Evolutionary conservation across 2,797 vertebrate genomes (phyloP).

Genomic region (Centroberyx gerrardi): DNA sequence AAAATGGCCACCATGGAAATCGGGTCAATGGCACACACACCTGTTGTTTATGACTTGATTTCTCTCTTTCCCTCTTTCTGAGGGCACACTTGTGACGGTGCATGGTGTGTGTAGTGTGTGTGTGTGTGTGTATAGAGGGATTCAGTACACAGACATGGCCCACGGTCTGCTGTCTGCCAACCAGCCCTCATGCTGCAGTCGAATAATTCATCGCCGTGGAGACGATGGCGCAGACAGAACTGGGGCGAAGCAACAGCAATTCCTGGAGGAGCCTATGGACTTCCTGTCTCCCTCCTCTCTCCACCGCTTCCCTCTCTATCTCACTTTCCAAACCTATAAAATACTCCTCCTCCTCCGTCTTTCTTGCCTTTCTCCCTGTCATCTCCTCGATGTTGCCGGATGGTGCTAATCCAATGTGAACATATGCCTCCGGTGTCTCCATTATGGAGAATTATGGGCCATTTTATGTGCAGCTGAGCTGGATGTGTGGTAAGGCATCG

Average conservation of each 20-base stretch:
- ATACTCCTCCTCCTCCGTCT: not conserved
- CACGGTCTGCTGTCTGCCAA: slow-evolving; percentile 35
- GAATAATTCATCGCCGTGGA: slow-evolving; percentile 66
- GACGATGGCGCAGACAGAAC: slow-evolving; percentile 67
- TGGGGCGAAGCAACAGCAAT: slow-evolving; percentile 58
- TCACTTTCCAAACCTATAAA: not conserved
- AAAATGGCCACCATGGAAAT: not conserved
- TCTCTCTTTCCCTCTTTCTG: not conserved
- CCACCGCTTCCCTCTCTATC: not conserved
- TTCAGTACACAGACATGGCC: slow-evolving; percentile 29
- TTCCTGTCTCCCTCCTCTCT: not conserved
- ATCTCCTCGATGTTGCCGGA: slow-evolving; percentile 9
- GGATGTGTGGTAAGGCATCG: not conserved
- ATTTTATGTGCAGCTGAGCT: slow-evolving; percentile 28
- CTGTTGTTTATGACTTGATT: not conserved
- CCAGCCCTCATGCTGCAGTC: slow-evolving; percentile 27
- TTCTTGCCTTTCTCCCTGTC: slow-evolving; percentile 8
- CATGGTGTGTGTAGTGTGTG: not conserved
- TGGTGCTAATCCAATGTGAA: slow-evolving; percentile 47
- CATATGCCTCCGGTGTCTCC: slow-evolving; percentile 48
- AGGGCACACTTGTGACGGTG: not conserved
- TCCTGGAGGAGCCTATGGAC: slow-evolving; percentile 35
- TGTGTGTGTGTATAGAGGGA: not conserved
- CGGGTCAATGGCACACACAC: not conserved
- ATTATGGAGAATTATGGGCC: slow-evolving; percentile 44